These are phyloP conservation scores for Caenorhabditis briggsae DNA, from an alignment of 1,140 invertebrate genomes.

Conservation along the genomic window DNA sequence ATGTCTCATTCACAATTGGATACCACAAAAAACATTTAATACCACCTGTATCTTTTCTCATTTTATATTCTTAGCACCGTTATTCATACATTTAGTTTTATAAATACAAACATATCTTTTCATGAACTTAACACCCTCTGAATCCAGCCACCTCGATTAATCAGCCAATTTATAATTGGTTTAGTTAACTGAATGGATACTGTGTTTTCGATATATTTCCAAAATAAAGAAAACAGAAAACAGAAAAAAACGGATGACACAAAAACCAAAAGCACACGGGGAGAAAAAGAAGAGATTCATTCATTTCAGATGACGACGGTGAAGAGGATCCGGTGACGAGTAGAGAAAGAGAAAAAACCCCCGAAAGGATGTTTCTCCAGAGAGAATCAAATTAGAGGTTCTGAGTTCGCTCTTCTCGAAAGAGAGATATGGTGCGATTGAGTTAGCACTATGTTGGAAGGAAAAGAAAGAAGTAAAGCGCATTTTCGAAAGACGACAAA, in stretches of 20 bases:
- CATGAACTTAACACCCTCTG: not conserved
- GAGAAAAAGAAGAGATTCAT: conserved; percentile 4
- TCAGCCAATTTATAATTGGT: not conserved
- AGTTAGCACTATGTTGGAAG: conserved; percentile 33
- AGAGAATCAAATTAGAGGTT: conserved; percentile 47
- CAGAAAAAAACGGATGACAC: not conserved
- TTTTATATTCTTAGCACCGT: not conserved
- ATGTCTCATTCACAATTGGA: not conserved
- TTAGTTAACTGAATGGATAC: not conserved
- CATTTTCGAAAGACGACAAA: conserved; percentile 40
- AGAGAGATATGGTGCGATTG: conserved; percentile 17
- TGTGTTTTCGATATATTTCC: not conserved
- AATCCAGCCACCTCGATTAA: not conserved
- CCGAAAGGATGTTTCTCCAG: conserved; percentile 22
- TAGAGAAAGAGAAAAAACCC: not conserved
- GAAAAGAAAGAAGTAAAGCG: not conserved
- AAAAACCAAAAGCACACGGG: not conserved
- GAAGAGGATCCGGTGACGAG: conserved; percentile 27
- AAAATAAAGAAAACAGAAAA: not conserved
- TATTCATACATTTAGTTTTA: not conserved
- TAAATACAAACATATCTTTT: conserved; percentile 4
- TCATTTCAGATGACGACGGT: conserved; percentile 1
- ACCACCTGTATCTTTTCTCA: not conserved
- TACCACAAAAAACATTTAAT: not conserved
- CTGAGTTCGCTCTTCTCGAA: conserved; percentile 42